Evolutionary conservation across 2,113 vertebrate genomes (phyloP).

Genomic region (Hippocampus abdominalis): DNA sequence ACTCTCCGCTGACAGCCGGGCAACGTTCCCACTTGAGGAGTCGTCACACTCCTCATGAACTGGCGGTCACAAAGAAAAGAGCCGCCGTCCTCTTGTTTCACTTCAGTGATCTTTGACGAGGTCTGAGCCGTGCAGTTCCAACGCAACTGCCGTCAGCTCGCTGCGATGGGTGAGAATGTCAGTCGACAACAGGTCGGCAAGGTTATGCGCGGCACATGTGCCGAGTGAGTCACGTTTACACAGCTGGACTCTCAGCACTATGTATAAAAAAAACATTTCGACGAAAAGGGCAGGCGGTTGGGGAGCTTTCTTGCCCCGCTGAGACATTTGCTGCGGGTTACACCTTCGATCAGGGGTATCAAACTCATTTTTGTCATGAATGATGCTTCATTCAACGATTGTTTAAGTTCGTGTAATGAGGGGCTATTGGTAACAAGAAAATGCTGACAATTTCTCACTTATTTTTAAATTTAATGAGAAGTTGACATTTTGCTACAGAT

Average conservation of each 20-base stretch:
- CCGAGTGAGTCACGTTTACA: background rate
- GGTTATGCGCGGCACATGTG: background rate
- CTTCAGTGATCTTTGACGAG: constrained; percentile 22
- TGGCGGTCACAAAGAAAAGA: constrained; percentile 16
- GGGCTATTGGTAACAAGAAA: too few species aligned
- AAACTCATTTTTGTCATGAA: too few species aligned
- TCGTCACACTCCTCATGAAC: constrained; percentile 21
- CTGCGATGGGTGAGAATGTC: constrained; percentile 1
- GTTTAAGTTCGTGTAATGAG: too few species aligned
- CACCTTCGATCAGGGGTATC: too few species aligned
- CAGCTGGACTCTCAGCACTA: too few species aligned
- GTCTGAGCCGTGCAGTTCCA: constrained; percentile 1
- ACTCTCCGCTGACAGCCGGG: constrained; percentile 10
- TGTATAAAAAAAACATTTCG: background rate
- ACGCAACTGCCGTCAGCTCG: background rate
- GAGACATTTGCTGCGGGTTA: too few species aligned
- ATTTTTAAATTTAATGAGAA: too few species aligned
- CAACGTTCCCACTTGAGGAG: constrained; percentile 2
- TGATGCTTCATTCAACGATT: too few species aligned
- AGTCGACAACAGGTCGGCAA: constrained; percentile 8
- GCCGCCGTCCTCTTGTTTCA: constrained; percentile 9
- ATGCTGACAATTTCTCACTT: too few species aligned
- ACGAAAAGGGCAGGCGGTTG: too few species aligned
- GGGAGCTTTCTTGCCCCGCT: too few species aligned
- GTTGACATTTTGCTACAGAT: too few species aligned